Evolutionary conservation across 2,888 invertebrate genomes (phyloP).

Genomic region (Phaonia tiefii): DNA sequence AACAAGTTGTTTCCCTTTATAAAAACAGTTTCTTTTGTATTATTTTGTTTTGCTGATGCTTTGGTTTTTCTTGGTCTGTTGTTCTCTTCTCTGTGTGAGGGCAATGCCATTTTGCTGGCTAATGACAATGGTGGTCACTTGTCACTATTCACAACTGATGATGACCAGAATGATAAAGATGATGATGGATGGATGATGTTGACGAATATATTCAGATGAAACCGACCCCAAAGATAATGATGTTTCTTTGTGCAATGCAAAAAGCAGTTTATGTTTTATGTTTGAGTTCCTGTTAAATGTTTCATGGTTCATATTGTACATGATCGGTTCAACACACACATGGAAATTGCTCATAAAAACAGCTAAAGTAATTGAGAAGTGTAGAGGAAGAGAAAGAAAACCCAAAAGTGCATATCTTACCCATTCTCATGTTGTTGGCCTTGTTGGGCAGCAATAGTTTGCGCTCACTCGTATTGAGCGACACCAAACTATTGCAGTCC

Average conservation of each 20-base stretch:
- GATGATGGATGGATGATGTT: slow-evolving; percentile 17
- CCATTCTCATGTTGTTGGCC: slow-evolving; percentile 78
- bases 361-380: slow-evolving; percentile 44
- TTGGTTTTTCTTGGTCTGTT: not conserved
- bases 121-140: not conserved
- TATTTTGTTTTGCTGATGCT: slow-evolving; percentile 9
- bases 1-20: not conserved
- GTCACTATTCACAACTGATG: not conserved
- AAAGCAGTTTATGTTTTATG: slow-evolving; percentile 30
- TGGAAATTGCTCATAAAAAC: slow-evolving; percentile 35
- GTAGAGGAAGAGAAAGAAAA: not conserved
- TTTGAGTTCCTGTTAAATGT: slow-evolving; percentile 36
- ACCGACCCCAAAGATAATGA: slow-evolving; percentile 40
- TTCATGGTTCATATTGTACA: slow-evolving; percentile 26
- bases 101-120: not conserved
- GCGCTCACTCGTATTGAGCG: slow-evolving; percentile 77
- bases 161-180: slow-evolving; percentile 27
- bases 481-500: slow-evolving; percentile 79
- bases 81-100: not conserved
- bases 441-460: slow-evolving; percentile 77
- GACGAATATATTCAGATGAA: slow-evolving; percentile 35
- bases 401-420: slow-evolving; percentile 77
- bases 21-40: not conserved
- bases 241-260: slow-evolving; percentile 38
- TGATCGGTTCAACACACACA: too few relatives aligned